Evolutionary conservation across 1,140 invertebrate genomes (phyloP), one percentile per base, ranked within the genome.

Genomic region (Polypedilum pembai): DNA sequence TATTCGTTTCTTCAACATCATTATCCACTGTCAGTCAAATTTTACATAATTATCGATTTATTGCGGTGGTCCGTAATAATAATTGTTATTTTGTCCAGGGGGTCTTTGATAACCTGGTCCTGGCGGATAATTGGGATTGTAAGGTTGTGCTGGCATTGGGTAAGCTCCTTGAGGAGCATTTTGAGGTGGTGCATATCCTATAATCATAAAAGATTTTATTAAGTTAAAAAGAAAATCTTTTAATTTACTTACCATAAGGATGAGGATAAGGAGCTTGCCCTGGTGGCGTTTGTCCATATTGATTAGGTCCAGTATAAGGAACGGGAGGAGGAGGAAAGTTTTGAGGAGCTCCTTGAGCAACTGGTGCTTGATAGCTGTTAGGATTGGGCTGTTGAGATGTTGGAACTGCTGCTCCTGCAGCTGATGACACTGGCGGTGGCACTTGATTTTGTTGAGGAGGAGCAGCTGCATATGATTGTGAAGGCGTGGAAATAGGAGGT

Each of bases 161-260:
- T 80, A 79, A 77, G 82, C 82, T 8, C 77, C 79, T 8, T 79
- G 80, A 74, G 33, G 40, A 75, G 80, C 79, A n/a, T 79, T 12
- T n/a, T 56, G 45, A 15, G 45, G 45, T 56, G 45, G 45, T 12
- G 45, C 12, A 56, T 56, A 56, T 33, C 24, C 24, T 33, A 33
- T 33, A 33, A 33, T n/a, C n/a, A n/a, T n/a, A n/a, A n/a, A n/a
- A n/a, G n/a, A 33, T 33, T 33, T 33, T 33, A 33, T n/a, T n/a
- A n/a, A n/a, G n/a, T n/a, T n/a, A n/a, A 33, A 3, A 33, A 33
- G 1, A 33, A 5, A 33, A 5, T 5, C 1, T 33, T 33, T 33
- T 33, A 33, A 33, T 3, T 33, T 3, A 33, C 24, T 33, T 33
- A 33, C 24, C 24, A 33, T 33, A 33, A 33, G 24, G 24, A 33